phyloP scores from a whole-genome alignment of 1,140 invertebrate genomes.

The Tachypleus tridentatus region DNA sequence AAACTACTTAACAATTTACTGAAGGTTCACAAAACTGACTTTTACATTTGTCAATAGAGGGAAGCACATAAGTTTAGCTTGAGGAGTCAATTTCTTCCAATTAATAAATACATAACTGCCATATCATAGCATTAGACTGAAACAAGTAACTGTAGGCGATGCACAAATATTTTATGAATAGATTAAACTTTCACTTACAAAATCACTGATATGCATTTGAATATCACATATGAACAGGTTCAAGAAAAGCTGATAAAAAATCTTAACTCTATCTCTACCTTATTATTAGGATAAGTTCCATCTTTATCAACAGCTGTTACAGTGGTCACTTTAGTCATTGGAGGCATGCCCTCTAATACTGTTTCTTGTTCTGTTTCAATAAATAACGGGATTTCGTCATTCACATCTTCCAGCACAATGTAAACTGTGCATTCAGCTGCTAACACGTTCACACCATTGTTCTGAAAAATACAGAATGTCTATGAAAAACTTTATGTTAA shows the following conservation, averaged over 20 bases:
- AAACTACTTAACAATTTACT: too few species aligned
- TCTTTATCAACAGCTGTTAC: slow-evolving; percentile 93
- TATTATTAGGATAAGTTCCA: slow-evolving; percentile 84
- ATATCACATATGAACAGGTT: too few species aligned
- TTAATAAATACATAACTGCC: too few species aligned
- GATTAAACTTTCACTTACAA: not conserved
- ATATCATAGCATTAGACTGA: too few species aligned
- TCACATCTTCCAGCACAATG: slow-evolving; percentile 88
- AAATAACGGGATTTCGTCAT: slow-evolving; percentile 90
- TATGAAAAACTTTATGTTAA: too few species aligned
- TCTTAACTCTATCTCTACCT: slow-evolving; percentile 44
- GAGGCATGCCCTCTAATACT: slow-evolving; percentile 80
- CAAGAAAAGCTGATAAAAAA: not conserved
- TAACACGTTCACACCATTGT: slow-evolving; percentile 86
- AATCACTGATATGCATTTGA: not conserved
- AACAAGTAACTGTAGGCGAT: too few species aligned
- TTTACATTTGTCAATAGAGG: too few species aligned
- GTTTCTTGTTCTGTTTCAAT: slow-evolving; percentile 88
- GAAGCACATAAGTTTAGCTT: too few species aligned
- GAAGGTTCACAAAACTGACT: too few species aligned
- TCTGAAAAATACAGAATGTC: slow-evolving; percentile 52
- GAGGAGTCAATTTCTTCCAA: too few species aligned
- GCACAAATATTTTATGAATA: too few species aligned
- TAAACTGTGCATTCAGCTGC: slow-evolving; percentile 85
- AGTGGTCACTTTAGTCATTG: slow-evolving; percentile 87